Evolutionary conservation across 2,888 invertebrate species (phyloP).

Genomic region (Xylocampa areola): DNA sequence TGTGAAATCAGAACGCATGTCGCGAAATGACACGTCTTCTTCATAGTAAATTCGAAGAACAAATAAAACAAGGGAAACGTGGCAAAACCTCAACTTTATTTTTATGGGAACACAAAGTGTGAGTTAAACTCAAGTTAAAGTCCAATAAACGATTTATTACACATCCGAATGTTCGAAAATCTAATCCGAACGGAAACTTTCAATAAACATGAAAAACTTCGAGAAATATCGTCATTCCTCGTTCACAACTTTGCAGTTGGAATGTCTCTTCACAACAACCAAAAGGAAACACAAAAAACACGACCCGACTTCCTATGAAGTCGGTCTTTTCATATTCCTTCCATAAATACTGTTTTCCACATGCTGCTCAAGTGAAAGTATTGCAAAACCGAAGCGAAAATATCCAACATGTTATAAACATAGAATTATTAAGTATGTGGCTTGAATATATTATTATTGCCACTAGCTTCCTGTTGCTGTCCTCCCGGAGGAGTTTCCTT

Average conservation of each 20-base stretch:
- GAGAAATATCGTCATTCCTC: constrained; percentile 28
- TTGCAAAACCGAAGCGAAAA: constrained; percentile 8
- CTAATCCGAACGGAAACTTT: constrained; percentile 29
- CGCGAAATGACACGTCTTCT: constrained; percentile 9
- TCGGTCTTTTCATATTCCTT: constrained; percentile 15
- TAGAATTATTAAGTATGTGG: constrained; percentile 29
- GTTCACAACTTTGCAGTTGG: constrained; percentile 24
- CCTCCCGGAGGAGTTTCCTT: constrained; percentile 21
- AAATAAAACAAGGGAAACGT: constrained; percentile 9
- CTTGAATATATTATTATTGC: constrained; percentile 29
- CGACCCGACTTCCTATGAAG: constrained; percentile 18
- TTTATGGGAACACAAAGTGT: constrained; percentile 19
- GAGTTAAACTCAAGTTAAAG: constrained; percentile 36
- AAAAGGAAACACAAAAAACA: constrained; percentile 27
- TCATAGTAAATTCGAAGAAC: neutral
- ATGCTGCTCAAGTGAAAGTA: constrained; percentile 11
- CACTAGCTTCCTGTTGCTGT: constrained; percentile 34
- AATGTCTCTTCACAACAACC: constrained; percentile 26
- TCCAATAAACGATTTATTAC: constrained; percentile 33
- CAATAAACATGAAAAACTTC: constrained; percentile 37
- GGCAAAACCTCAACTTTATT: constrained; percentile 13
- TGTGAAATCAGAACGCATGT: neutral
- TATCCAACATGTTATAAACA: constrained; percentile 22
- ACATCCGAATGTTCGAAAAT: constrained; percentile 25
- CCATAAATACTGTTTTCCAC: constrained; percentile 12